Conservation (phyloP, 2,113 vertebrate genomes). For the Dicerorhinus sumatrensis region DNA sequence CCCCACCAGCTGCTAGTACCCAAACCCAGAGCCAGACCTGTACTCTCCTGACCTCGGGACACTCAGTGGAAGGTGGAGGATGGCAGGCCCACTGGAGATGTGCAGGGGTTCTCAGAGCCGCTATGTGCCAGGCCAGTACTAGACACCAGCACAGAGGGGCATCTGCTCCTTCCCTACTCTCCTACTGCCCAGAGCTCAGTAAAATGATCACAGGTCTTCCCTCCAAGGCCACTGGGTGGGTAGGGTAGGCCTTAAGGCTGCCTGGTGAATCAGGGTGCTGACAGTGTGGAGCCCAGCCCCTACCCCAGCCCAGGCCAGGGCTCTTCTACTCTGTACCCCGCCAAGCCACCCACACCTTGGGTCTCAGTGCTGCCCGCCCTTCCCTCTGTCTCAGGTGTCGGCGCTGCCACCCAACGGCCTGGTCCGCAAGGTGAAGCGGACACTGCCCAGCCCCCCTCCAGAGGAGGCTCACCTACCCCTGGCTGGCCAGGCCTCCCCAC, state of each 20-base stretch:
- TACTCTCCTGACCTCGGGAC: not conserved
- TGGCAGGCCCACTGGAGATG: not conserved
- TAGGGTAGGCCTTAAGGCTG: not conserved
- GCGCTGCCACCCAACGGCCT: constrained; percentile 95
- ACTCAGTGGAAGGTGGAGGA: not conserved
- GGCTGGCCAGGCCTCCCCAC: constrained; percentile 93
- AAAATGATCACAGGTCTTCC: not conserved
- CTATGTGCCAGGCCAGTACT: not conserved
- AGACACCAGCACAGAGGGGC: not conserved
- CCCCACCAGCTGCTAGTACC: not conserved
- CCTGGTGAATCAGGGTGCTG: not conserved
- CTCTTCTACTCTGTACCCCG: constrained; percentile 39
- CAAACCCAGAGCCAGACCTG: not conserved
- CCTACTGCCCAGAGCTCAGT: not conserved
- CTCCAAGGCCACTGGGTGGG: constrained; percentile 44
- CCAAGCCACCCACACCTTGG: constrained; percentile 60
- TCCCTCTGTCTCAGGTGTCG: constrained; percentile 91
- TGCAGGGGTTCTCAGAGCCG: not conserved
- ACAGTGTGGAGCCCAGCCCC: not conserved
- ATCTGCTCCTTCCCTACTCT: not conserved
- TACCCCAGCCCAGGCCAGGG: not conserved
- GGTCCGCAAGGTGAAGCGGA: constrained; percentile 98
- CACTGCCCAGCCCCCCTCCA: constrained; percentile 97
- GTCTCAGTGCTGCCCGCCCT: constrained; percentile 82
- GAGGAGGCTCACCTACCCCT: constrained; percentile 95